These are phyloP conservation scores for Amphipoea lucens DNA, from an alignment of 2,888 invertebrate genomes.

Conservation along the genomic window DNA sequence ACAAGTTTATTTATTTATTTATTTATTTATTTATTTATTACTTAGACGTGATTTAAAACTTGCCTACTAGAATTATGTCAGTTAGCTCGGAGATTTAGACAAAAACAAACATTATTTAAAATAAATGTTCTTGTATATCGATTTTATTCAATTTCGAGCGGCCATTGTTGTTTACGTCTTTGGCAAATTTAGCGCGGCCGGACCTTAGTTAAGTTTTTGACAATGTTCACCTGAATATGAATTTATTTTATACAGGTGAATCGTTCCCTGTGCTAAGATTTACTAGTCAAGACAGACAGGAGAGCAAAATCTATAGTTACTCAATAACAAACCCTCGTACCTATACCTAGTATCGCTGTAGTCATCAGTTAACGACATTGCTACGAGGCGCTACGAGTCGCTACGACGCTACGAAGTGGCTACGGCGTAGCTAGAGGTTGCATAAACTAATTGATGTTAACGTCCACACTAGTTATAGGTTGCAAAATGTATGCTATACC, in stretches of 20 bases:
- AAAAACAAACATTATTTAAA: no score
- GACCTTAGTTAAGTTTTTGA: not conserved
- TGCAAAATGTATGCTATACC: slow-evolving; percentile 14
- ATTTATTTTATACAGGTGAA: not conserved
- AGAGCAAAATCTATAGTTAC: slow-evolving; percentile 10
- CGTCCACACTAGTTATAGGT: slow-evolving; percentile 27
- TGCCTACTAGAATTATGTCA: no score
- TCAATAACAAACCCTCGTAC: not conserved
- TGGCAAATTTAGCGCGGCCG: no score
- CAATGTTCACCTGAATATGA: not conserved
- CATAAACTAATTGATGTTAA: slow-evolving; percentile 54
- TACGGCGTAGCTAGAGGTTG: slow-evolving; percentile 50
- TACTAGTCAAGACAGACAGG: no score
- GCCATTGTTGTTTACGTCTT: no score
- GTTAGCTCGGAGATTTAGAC: no score
- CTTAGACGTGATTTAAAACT: no score
- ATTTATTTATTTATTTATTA: no score
- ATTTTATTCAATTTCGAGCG: no score
- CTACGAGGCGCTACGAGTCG: slow-evolving; percentile 45
- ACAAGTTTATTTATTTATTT: no score
- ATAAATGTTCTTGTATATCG: no score
- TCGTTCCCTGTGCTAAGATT: not conserved
- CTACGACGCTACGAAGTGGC: slow-evolving; percentile 49
- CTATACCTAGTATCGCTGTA: not conserved
- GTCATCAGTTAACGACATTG: slow-evolving; percentile 41